phyloP scores from a whole-genome alignment of 2,888 invertebrate species.

The Fissipunctia ypsillon region DNA sequence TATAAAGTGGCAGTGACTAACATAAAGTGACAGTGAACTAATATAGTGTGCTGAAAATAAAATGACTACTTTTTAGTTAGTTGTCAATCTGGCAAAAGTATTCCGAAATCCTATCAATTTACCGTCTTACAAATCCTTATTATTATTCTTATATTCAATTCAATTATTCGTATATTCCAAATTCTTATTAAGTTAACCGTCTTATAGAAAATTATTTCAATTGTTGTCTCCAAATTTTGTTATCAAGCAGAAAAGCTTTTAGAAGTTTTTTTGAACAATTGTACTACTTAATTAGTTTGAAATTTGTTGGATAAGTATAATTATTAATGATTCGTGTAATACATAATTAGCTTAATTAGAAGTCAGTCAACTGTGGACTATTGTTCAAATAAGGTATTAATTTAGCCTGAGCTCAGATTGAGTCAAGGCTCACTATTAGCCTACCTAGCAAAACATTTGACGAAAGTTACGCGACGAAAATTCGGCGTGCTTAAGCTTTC shows the following conservation, averaged over 20 bases:
- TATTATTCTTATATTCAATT: too few species aligned
- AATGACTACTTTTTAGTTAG: too few species aligned
- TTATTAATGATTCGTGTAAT: slow-evolving; percentile 1
- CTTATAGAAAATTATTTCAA: slow-evolving; percentile 37
- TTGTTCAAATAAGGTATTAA: slow-evolving; percentile 11
- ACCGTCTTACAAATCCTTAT: background rate
- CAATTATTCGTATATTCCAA: too few species aligned
- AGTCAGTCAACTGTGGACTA: background rate
- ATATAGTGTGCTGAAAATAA: too few species aligned
- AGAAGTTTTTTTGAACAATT: slow-evolving; percentile 12
- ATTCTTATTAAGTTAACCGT: too few species aligned
- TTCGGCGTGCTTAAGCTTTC: background rate
- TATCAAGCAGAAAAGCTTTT: background rate
- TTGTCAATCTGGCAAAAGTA: background rate
- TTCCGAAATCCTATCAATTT: background rate
- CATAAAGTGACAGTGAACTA: too few species aligned
- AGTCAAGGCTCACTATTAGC: background rate
- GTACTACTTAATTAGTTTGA: slow-evolving; percentile 12
- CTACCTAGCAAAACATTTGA: background rate
- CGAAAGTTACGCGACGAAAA: background rate
- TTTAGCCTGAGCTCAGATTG: background rate
- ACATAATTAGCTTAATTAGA: slow-evolving; percentile 5
- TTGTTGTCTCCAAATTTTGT: slow-evolving; percentile 17
- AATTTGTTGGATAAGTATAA: slow-evolving; percentile 13
- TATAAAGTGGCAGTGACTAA: too few species aligned